These are phyloP conservation scores for Hippopotamyrus pictus DNA, from an alignment of 2,797 vertebrate genomes.

Conservation along the genomic window DNA sequence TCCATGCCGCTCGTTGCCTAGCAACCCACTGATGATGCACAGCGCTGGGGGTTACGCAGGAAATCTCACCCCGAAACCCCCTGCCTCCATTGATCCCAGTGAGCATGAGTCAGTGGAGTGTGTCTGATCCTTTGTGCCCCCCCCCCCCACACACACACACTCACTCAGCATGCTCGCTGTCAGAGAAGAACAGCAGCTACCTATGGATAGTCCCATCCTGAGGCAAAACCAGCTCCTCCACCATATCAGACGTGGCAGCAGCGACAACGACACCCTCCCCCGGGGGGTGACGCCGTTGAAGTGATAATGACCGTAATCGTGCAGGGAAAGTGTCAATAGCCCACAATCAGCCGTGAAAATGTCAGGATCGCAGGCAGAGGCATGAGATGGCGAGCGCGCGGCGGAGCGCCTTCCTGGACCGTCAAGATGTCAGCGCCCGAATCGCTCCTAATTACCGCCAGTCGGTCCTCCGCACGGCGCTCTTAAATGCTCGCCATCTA, in stretches of 20 bases:
- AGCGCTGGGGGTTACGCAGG: constrained; percentile 52
- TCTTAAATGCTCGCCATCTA: background rate
- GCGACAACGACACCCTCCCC: background rate
- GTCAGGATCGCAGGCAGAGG: background rate
- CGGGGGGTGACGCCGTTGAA: background rate
- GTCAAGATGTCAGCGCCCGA: background rate
- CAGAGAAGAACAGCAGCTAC: background rate
- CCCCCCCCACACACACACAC: constrained; percentile 26
- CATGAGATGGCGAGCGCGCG: background rate
- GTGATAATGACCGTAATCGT: background rate
- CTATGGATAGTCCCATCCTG: background rate
- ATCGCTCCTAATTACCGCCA: background rate
- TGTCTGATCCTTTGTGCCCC: constrained; percentile 30
- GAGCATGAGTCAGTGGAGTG: constrained; percentile 29
- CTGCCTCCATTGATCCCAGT: constrained; percentile 50
- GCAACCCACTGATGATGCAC: constrained; percentile 63
- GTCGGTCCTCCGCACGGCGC: background rate
- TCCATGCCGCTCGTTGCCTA: constrained; percentile 65
- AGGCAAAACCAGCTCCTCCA: background rate
- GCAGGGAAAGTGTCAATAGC: background rate
- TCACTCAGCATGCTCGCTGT: background rate
- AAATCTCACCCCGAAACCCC: constrained; percentile 52
- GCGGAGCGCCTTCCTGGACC: background rate
- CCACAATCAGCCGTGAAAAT: background rate
- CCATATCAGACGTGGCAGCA: background rate